phyloP scores from a whole-genome alignment of 2,113 vertebrate species.

The Tenebrosternarchus preto region DNA sequence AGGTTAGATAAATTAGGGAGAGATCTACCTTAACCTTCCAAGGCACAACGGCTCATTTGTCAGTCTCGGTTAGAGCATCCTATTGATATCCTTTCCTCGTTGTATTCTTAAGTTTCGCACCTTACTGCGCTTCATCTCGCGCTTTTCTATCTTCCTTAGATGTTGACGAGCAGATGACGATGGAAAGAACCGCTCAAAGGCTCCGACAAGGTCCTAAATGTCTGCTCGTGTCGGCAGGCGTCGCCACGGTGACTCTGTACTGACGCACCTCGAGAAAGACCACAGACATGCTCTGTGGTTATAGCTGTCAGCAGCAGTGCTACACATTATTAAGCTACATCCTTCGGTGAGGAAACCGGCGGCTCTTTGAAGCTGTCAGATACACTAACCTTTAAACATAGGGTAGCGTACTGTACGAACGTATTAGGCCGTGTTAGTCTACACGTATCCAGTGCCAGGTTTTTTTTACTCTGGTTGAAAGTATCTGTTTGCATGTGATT shows the following conservation, averaged over 20 bases:
- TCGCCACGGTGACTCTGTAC: slow-evolving; percentile 14
- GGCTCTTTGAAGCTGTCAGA: not conserved
- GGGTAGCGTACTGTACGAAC: not conserved
- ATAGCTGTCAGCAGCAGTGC: slow-evolving; percentile 29
- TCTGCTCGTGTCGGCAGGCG: slow-evolving; percentile 25
- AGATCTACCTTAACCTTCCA: slow-evolving; percentile 21
- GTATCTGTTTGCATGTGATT: not conserved
- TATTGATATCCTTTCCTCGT: slow-evolving; percentile 11
- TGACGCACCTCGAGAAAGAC: slow-evolving; percentile 33
- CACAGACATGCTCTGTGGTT: slow-evolving; percentile 29
- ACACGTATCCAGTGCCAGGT: not conserved
- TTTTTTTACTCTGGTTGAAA: not conserved
- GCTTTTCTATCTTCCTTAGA: slow-evolving; percentile 10
- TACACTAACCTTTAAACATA: not conserved
- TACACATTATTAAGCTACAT: slow-evolving; percentile 36
- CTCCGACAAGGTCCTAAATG: slow-evolving; percentile 7
- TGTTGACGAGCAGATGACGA: not conserved
- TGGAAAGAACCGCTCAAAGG: slow-evolving; percentile 9
- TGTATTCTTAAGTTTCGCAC: not conserved
- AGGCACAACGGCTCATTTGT: slow-evolving; percentile 9
- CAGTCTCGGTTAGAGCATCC: slow-evolving; percentile 11
- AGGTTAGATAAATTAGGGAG: slow-evolving; percentile 17
- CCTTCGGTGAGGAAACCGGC: not conserved
- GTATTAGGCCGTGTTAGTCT: not conserved
- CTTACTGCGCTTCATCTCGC: slow-evolving; percentile 27